Percentiles rank a stretch among this genome's conserved stretches.
These are phyloP conservation scores for Morelia viridis DNA, from an alignment of 2,797 vertebrate genomes.

Conservation along the genomic window DNA sequence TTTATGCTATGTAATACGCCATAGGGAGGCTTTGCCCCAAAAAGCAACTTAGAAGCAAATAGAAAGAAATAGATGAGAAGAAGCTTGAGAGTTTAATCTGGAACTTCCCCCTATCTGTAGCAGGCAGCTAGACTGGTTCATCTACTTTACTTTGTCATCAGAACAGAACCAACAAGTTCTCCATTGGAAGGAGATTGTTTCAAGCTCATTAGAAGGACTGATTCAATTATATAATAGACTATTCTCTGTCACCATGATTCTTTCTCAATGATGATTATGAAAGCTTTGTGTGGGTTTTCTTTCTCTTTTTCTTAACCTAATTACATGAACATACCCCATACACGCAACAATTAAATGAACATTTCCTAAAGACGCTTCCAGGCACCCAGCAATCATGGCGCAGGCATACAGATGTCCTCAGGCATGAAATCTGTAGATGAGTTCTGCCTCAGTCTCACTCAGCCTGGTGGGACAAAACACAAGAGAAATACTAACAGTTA, in stretches of 20 bases:
- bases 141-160: neutral
- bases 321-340: neutral
- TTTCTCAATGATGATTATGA: neutral
- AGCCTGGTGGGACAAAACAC: neutral
- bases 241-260: neutral
- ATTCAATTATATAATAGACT: neutral
- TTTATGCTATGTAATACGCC: neutral
- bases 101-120: neutral
- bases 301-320: neutral
- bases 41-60: neutral
- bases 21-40: neutral
- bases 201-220: neutral
- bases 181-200: neutral
- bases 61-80: neutral
- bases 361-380: neutral
- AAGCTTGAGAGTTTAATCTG: neutral
- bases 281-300: neutral
- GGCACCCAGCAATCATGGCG: neutral
- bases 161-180: conserved; percentile 2
- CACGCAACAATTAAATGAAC: neutral
- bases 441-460: neutral
- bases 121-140: neutral
- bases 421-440: neutral
- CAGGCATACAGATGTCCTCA: neutral
- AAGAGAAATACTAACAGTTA: neutral